A percentile compares a stretch with the other conserved stretches of the same genome.
These are phyloP conservation scores for Phalera bucephala DNA, from an alignment of 2,888 invertebrate genomes.

Conservation along the genomic window DNA sequence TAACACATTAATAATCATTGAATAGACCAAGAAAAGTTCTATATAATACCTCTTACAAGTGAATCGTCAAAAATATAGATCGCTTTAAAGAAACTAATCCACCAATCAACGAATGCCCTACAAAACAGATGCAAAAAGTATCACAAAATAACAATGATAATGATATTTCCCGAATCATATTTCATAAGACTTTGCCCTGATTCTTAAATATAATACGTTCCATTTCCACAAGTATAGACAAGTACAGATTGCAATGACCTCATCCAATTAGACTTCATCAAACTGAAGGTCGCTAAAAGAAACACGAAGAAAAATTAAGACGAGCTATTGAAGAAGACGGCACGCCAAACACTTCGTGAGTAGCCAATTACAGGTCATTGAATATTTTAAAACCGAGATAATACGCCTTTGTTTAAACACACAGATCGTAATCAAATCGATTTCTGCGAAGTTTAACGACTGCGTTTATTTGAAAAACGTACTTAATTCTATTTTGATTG, in stretches of 20 bases:
- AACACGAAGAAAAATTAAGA: constrained; percentile 6
- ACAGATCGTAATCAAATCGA: neutral
- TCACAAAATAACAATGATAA: no score
- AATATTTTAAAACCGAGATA: constrained; percentile 1
- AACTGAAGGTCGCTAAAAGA: constrained; percentile 9
- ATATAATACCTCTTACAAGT: no score
- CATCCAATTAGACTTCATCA: constrained; percentile 20
- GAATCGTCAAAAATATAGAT: no score
- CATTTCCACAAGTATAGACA: neutral
- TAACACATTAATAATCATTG: no score
- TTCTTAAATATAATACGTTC: no score
- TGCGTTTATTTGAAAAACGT: no score
- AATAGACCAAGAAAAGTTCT: no score
- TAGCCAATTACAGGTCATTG: constrained; percentile 1
- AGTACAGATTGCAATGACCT: constrained; percentile 18
- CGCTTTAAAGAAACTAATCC: no score
- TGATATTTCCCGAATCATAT: no score
- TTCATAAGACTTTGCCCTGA: no score
- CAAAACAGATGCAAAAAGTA: no score
- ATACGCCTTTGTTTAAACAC: constrained; percentile 5
- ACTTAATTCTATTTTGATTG: neutral
- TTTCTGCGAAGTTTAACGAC: neutral
- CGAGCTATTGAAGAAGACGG: neutral
- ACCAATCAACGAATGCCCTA: no score
- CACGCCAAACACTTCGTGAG: constrained; percentile 7